phyloP scores from a whole-genome alignment of 1,140 invertebrate species.

The Heterodera carotae region DNA sequence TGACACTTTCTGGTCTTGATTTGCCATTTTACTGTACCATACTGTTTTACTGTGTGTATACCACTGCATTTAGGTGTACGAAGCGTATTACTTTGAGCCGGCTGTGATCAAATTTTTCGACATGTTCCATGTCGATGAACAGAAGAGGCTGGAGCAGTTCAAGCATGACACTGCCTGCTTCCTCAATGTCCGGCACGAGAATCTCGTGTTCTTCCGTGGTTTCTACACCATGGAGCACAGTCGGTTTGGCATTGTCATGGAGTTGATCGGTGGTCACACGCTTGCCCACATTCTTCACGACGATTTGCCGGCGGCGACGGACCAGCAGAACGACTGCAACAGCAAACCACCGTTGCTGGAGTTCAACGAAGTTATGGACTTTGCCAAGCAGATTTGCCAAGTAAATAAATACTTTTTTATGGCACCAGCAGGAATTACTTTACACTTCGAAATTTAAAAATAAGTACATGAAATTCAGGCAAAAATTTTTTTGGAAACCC shows the following conservation, averaged over 20 bases:
- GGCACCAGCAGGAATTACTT: too few species aligned
- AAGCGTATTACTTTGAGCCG: constrained; percentile 95
- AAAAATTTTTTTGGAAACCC: too few species aligned
- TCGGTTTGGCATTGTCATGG: constrained; percentile 93
- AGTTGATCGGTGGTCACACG: constrained; percentile 70
- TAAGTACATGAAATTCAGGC: too few species aligned
- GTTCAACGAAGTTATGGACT: constrained; percentile 85
- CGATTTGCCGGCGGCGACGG: constrained; percentile 72
- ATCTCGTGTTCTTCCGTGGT: constrained; percentile 97
- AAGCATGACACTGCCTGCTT: constrained; percentile 89
- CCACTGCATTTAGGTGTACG: constrained; percentile 58
- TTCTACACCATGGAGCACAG: constrained; percentile 93
- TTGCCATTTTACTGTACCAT: too few species aligned
- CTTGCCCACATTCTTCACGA: constrained; percentile 70
- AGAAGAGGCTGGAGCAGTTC: constrained; percentile 87
- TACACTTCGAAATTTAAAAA: too few species aligned
- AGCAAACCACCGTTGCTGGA: constrained; percentile 75
- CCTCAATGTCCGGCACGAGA: constrained; percentile 95
- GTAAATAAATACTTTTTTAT: constrained; percentile 68
- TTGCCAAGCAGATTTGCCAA: constrained; percentile 96
- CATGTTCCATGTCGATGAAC: constrained; percentile 84
- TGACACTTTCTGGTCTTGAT: too few species aligned
- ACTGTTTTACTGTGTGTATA: not conserved
- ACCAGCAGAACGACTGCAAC: constrained; percentile 81
- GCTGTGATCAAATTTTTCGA: constrained; percentile 97